Evolutionary conservation across 2,113 vertebrate genomes (phyloP).

Genomic region (Orthonyx spaldingii): DNA sequence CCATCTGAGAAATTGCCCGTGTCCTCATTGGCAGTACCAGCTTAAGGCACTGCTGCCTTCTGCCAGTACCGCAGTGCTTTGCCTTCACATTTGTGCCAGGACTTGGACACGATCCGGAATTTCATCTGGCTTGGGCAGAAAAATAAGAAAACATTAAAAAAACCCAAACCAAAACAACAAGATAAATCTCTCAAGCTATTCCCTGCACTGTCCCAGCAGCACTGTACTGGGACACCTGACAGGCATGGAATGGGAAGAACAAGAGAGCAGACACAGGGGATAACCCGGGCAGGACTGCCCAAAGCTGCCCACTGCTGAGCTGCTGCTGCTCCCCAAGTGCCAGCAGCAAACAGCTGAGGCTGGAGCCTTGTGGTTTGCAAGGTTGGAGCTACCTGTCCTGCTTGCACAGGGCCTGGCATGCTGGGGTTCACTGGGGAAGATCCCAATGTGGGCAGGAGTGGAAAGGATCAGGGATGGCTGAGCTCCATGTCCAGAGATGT

Average conservation of each 20-base stretch:
- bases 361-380: background rate
- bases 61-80: background rate
- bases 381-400: background rate
- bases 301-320: background rate
- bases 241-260: fast-evolving
- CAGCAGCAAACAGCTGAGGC: background rate
- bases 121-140: background rate
- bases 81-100: background rate
- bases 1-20: background rate
- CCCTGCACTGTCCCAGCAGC: background rate
- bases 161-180: fast-evolving
- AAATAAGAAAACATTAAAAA: background rate
- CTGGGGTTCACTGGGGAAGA: background rate
- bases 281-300: background rate
- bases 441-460: background rate
- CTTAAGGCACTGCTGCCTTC: background rate
- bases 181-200: background rate
- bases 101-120: fast-evolving
- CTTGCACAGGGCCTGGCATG: background rate
- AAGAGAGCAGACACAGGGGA: background rate
- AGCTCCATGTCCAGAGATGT: background rate
- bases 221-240: background rate
- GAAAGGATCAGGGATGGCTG: background rate
- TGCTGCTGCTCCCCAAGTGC: background rate
- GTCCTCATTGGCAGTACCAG: background rate